Conservation (phyloP, 2,113 vertebrate species). For the Pelecanus crispus region DNA sequence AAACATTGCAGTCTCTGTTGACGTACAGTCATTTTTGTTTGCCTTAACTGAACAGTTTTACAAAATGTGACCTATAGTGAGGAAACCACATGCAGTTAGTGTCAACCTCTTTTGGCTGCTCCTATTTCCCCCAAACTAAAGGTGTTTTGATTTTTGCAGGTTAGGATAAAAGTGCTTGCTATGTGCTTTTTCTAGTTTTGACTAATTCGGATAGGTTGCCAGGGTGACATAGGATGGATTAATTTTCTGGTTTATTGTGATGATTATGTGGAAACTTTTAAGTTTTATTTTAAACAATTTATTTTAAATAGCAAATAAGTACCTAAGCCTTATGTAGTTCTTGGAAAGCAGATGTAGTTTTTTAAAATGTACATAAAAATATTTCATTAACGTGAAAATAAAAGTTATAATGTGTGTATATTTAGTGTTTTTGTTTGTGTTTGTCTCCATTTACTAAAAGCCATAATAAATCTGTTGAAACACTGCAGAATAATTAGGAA, state of each 20-base stretch:
- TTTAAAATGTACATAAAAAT: neutral
- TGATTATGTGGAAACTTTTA: neutral
- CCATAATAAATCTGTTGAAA: neutral
- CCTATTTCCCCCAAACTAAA: neutral
- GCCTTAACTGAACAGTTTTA: accelerated
- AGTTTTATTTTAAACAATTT: neutral
- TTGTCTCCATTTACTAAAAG: neutral
- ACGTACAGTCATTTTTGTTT: neutral
- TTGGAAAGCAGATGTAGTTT: neutral
- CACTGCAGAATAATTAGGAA: neutral
- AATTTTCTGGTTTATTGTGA: neutral
- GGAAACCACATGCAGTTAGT: neutral
- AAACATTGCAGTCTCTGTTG: neutral
- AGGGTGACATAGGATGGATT: neutral
- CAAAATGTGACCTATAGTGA: neutral
- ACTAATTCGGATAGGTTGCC: neutral
- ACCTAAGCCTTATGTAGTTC: neutral
- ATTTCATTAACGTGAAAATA: neutral
- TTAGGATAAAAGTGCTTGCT: neutral
- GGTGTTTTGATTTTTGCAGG: neutral
- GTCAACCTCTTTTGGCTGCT: neutral
- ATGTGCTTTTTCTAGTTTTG: neutral
- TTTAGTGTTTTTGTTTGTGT: neutral
- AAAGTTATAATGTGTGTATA: neutral
- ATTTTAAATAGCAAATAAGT: neutral